Percentiles rank a stretch among this genome's conserved stretches.
phyloP scores from a whole-genome alignment of 2,113 vertebrate genomes.

The Formicarius rufipectus region DNA sequence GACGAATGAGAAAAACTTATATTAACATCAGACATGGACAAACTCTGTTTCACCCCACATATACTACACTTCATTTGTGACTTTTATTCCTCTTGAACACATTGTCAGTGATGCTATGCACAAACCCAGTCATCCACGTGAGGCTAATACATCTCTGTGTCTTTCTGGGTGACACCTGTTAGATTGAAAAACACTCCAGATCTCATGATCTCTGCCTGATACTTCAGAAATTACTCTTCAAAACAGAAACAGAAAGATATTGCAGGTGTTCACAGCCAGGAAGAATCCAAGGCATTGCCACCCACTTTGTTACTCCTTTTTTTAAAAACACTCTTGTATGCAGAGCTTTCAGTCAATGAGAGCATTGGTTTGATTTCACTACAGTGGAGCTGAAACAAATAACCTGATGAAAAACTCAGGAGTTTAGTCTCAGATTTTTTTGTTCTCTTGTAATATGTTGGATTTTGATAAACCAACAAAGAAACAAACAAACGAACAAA shows the following conservation, averaged over 20 bases:
- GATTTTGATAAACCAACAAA: neutral
- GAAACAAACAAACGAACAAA: neutral
- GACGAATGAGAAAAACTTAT: neutral
- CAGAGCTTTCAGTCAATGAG: neutral
- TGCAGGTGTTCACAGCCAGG: neutral
- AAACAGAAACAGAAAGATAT: neutral
- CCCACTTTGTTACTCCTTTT: neutral
- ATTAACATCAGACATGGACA: neutral
- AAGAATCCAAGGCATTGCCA: neutral
- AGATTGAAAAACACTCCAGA: neutral
- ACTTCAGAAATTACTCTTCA: neutral
- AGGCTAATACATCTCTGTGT: neutral
- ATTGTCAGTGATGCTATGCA: neutral
- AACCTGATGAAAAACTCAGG: neutral
- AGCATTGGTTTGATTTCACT: neutral
- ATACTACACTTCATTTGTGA: neutral
- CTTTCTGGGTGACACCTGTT: neutral
- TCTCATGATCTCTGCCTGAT: neutral
- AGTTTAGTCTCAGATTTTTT: neutral
- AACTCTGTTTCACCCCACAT: neutral
- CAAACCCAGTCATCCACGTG: accelerated
- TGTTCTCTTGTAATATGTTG: neutral
- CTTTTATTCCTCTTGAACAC: neutral
- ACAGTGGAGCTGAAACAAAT: neutral
- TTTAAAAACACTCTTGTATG: neutral